Evolutionary conservation across 1,140 invertebrate species (phyloP).

Genomic region (Venturia canescens): DNA sequence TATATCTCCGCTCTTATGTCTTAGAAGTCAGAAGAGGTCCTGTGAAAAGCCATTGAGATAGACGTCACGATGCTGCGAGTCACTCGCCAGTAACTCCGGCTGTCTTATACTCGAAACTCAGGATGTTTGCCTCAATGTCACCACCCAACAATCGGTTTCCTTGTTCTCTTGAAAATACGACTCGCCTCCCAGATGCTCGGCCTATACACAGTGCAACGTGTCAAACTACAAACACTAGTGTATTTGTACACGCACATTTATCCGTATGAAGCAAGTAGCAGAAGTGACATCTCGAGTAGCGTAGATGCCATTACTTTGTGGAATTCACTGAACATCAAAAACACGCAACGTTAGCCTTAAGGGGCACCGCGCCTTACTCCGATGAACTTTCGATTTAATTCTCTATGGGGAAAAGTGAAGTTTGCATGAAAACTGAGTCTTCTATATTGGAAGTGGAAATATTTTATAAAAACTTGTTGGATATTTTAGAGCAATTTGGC

Average conservation of each 20-base stretch:
- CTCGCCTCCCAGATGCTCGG: not conserved
- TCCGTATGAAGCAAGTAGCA: not conserved
- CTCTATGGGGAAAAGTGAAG: too few relatives aligned
- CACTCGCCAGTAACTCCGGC: not conserved
- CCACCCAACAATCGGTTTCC: not conserved
- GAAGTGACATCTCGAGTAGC: not conserved
- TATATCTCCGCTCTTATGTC: not conserved
- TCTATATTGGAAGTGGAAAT: too few relatives aligned
- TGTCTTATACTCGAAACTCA: not conserved
- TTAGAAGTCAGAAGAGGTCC: not conserved
- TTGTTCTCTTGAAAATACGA: not conserved
- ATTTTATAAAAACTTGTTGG: too few relatives aligned
- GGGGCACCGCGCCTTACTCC: too few relatives aligned
- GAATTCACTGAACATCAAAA: not conserved
- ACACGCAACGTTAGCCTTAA: not conserved
- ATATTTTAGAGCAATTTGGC: too few relatives aligned
- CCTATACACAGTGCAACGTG: not conserved
- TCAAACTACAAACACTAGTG: not conserved
- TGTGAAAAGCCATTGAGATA: not conserved
- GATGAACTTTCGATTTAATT: too few relatives aligned
- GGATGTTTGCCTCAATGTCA: not conserved
- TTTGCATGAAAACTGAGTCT: too few relatives aligned
- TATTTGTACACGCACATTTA: not conserved
- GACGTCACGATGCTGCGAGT: not conserved
- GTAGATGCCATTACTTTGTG: too few relatives aligned